Percentiles rank a stretch among this genome's conserved stretches.
Conservation (phyloP, 2,888 invertebrate species). For the Hirtodrosophila duncani region DNA sequence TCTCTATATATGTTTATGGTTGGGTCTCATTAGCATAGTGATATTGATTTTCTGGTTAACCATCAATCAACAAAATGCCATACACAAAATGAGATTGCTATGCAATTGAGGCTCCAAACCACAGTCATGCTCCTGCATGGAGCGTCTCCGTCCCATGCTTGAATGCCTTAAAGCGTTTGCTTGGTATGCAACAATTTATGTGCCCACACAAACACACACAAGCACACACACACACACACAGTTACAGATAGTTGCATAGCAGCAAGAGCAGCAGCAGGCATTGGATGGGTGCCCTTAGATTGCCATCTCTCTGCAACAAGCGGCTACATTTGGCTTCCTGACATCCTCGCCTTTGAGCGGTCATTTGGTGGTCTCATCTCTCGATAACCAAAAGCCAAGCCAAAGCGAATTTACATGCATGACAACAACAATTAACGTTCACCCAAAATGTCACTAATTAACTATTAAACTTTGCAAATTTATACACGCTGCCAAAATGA, state of each 20-base stretch:
- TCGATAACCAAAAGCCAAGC: constrained; percentile 51
- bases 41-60: constrained; percentile 70
- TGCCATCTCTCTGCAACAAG: constrained; percentile 3
- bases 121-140: no score
- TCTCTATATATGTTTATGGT: no score
- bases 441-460: constrained; percentile 58
- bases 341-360: constrained; percentile 47
- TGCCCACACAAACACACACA: constrained; percentile 6
- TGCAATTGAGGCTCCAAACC: constrained; percentile 69
- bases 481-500: background rate
- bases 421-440: constrained; percentile 63
- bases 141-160: constrained; percentile 66
- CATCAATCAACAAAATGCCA: constrained; percentile 69
- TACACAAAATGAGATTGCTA: constrained; percentile 64
- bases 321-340: background rate
- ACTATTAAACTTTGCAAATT: constrained; percentile 54
- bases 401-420: constrained; percentile 44
- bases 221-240: constrained; percentile 2
- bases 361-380: constrained; percentile 56
- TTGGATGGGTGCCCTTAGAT: constrained; percentile 5
- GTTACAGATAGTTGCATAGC: constrained; percentile 13
- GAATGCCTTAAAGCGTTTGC: constrained; percentile 67
- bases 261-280: background rate
- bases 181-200: constrained; percentile 67
- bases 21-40: constrained; percentile 69